These are phyloP conservation scores for Agrilus cyanescens DNA, from an alignment of 2,888 invertebrate genomes.

Conservation along the genomic window DNA sequence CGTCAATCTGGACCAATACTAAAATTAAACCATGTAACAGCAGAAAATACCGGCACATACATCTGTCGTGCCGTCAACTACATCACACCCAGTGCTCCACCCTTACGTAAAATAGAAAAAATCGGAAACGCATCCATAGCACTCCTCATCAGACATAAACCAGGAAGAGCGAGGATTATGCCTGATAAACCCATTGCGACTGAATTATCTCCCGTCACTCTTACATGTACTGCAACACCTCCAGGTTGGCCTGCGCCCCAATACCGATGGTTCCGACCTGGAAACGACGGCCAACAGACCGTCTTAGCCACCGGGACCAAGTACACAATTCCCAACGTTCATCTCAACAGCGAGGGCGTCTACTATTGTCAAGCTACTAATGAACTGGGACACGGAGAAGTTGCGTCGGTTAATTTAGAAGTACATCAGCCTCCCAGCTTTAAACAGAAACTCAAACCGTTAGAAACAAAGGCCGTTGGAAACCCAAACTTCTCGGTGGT, in stretches of 20 bases:
- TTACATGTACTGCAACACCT: slow-evolving; percentile 77
- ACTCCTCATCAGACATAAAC: slow-evolving; percentile 73
- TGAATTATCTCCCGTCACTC: slow-evolving; percentile 69
- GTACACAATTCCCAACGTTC: slow-evolving; percentile 75
- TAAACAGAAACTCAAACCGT: slow-evolving; percentile 68
- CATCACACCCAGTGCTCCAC: slow-evolving; percentile 59
- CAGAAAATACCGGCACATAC: slow-evolving; percentile 81
- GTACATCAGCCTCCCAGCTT: slow-evolving; percentile 84
- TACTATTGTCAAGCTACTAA: slow-evolving; percentile 87
- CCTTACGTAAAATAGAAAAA: slow-evolving; percentile 54
- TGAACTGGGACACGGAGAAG: slow-evolving; percentile 75
- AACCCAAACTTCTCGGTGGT: slow-evolving; percentile 68
- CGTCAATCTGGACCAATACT: slow-evolving; percentile 70
- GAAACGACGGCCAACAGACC: slow-evolving; percentile 48
- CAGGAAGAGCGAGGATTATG: slow-evolving; percentile 70
- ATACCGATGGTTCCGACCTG: slow-evolving; percentile 80
- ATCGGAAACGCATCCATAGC: slow-evolving; percentile 73
- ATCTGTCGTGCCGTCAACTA: slow-evolving; percentile 79
- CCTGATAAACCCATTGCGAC: slow-evolving; percentile 76
- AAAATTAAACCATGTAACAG: slow-evolving; percentile 60
- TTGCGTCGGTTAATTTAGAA: slow-evolving; percentile 71
- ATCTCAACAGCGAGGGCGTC: slow-evolving; percentile 74
- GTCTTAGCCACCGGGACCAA: slow-evolving; percentile 69
- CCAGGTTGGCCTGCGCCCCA: slow-evolving; percentile 89
- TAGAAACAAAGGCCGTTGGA: slow-evolving; percentile 67